A percentile compares a stretch with the other conserved stretches of the same genome.
Conservation (phyloP, 1,140 invertebrate species). For the Dreissena polymorpha region DNA sequence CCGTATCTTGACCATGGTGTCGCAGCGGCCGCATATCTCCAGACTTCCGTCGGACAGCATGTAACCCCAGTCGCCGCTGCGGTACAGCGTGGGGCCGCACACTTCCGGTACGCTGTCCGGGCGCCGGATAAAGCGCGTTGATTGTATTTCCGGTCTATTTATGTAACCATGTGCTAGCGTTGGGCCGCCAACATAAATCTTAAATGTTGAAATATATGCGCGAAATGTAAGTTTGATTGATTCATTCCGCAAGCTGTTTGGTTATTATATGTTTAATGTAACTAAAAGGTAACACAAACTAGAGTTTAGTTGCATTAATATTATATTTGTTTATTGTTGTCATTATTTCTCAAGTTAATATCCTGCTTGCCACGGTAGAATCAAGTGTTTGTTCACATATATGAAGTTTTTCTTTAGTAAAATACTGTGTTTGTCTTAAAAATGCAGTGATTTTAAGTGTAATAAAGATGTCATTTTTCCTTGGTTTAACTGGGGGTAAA, state of each 20-base stretch:
- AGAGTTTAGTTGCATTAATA: no score
- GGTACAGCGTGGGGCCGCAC: conserved; percentile 76
- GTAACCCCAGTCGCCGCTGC: conserved; percentile 82
- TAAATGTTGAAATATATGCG: conserved; percentile 9
- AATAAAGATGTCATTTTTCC: no score
- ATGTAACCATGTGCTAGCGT: conserved; percentile 81
- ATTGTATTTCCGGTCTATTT: conserved; percentile 81
- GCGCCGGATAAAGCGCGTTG: conserved; percentile 78
- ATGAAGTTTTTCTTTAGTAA: no score
- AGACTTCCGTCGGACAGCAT: conserved; percentile 80
- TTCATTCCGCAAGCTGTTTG: not conserved
- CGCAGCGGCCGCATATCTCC: conserved; percentile 82
- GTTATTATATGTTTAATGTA: no score
- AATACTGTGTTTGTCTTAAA: no score
- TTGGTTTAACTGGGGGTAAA: no score
- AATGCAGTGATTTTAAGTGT: no score
- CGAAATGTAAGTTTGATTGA: not conserved
- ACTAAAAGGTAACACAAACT: no score
- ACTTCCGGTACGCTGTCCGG: conserved; percentile 59
- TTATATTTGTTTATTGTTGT: no score
- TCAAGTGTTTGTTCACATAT: no score
- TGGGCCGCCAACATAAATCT: conserved; percentile 82
- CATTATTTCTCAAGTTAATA: no score
- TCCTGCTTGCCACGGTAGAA: no score
- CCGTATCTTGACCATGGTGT: conserved; percentile 82